These are phyloP conservation scores for Perithous albicinctus DNA, from an alignment of 2,888 invertebrate genomes.

Conservation along the genomic window DNA sequence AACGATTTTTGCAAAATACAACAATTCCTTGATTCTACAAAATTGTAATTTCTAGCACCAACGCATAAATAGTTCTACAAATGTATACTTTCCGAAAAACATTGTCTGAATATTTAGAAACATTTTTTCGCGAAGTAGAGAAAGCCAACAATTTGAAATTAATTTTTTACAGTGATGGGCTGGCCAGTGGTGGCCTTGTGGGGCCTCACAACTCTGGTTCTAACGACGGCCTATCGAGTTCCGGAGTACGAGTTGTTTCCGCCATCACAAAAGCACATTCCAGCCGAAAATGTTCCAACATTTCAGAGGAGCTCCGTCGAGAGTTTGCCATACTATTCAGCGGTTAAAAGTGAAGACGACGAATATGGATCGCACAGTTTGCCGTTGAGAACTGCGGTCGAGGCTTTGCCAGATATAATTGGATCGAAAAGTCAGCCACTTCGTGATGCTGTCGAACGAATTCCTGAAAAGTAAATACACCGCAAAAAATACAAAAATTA, in stretches of 20 bases:
- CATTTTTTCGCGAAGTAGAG: background rate
- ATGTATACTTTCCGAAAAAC: no score
- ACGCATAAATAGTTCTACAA: no score
- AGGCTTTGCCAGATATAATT: constrained; percentile 83
- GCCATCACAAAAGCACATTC: constrained; percentile 68
- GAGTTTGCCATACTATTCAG: constrained; percentile 78
- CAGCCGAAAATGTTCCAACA: constrained; percentile 73
- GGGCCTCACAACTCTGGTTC: constrained; percentile 72
- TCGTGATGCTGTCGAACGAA: constrained; percentile 61
- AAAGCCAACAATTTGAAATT: background rate
- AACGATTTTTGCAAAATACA: no score
- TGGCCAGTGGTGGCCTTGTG: constrained; percentile 72
- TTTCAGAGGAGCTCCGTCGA: constrained; percentile 85
- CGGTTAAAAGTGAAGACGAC: constrained; percentile 60
- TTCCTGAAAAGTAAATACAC: constrained; percentile 58
- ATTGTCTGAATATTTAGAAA: background rate
- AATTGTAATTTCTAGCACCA: no score
- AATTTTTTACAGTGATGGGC: constrained; percentile 71
- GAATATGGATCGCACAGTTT: constrained; percentile 85
- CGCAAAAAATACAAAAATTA: background rate
- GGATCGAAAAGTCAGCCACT: constrained; percentile 62
- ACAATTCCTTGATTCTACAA: no score
- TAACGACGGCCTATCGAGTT: constrained; percentile 77
- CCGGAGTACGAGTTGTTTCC: constrained; percentile 75
- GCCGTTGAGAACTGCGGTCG: constrained; percentile 92